These are phyloP conservation scores for Decapterus maruadsi DNA, from an alignment of 2,797 vertebrate species.

Conservation along the genomic window DNA sequence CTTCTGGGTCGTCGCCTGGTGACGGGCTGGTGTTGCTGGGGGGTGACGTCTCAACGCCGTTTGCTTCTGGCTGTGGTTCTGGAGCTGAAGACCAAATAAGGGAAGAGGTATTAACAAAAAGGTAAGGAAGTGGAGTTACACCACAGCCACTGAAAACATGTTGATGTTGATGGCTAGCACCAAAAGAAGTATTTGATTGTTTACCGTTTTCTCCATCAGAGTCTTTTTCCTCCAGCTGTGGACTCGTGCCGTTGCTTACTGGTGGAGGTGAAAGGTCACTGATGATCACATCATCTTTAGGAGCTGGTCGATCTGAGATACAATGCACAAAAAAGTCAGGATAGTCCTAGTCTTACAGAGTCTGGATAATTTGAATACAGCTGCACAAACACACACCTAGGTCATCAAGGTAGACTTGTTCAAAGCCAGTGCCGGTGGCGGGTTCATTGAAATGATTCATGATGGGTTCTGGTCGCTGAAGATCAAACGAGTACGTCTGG, in stretches of 20 bases:
- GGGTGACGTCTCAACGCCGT: not conserved
- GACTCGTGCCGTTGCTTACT: constrained; percentile 47
- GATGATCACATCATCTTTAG: constrained; percentile 15
- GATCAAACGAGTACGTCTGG: constrained; percentile 75
- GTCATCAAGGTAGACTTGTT: constrained; percentile 66
- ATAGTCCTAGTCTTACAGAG: not conserved
- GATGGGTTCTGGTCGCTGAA: constrained; percentile 41
- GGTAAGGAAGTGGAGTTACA: not conserved
- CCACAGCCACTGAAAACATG: not conserved
- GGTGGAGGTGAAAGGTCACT: constrained; percentile 37
- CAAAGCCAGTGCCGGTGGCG: constrained; percentile 60
- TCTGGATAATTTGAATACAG: not conserved
- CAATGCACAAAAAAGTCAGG: not conserved
- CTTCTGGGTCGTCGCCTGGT: not conserved
- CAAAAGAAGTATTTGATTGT: not conserved
- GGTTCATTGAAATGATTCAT: constrained; percentile 19
- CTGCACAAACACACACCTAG: constrained; percentile 50
- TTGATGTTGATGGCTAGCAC: not conserved
- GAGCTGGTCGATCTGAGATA: constrained; percentile 33
- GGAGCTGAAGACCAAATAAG: accelerated
- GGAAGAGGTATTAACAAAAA: not conserved
- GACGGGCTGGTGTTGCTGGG: not conserved
- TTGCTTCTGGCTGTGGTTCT: constrained; percentile 30
- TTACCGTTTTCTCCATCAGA: constrained; percentile 44
- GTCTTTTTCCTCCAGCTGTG: constrained; percentile 25